A percentile compares a stretch with the other conserved stretches of the same genome.
phyloP scores from a whole-genome alignment of 2,797 vertebrate genomes.

The Muscicapa striata region DNA sequence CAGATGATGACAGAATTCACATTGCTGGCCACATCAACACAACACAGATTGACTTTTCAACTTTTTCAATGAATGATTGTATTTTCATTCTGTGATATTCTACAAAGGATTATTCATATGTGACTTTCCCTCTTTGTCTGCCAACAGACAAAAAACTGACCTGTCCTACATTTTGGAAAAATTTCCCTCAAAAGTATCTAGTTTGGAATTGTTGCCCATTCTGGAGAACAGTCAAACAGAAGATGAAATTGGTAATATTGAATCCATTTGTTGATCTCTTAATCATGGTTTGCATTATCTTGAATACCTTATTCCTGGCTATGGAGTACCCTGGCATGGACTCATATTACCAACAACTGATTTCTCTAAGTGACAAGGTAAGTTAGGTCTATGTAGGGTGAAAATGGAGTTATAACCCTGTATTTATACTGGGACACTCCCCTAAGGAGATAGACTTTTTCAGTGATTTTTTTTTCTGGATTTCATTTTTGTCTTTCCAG shows the following conservation, averaged over 20 bases:
- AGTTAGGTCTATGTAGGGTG: not conserved
- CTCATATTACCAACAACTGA: conserved; percentile 53
- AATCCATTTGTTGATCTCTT: conserved; percentile 89
- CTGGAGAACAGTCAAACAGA: conserved; percentile 85
- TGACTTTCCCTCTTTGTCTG: conserved; percentile 29
- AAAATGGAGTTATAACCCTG: not conserved
- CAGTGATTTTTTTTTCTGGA: not conserved
- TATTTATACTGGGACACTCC: not conserved
- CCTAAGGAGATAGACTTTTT: not conserved
- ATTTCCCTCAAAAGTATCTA: conserved; percentile 80
- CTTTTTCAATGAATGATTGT: not conserved
- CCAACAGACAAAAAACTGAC: conserved; percentile 85
- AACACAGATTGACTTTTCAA: not conserved
- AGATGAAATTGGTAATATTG: conserved; percentile 82
- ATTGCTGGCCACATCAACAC: too few relatives aligned
- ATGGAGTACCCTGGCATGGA: conserved; percentile 85
- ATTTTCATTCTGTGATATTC: not conserved
- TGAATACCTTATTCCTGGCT: conserved; percentile 91
- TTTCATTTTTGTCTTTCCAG: conserved; percentile 39
- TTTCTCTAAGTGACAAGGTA: conserved; percentile 86
- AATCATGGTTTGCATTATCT: conserved; percentile 89
- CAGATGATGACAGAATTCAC: too few relatives aligned
- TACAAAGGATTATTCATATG: not conserved
- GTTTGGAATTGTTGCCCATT: conserved; percentile 86
- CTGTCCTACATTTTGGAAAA: conserved; percentile 82